Conservation (phyloP, 2,113 vertebrate genomes). For the Loxodonta africana region DNA sequence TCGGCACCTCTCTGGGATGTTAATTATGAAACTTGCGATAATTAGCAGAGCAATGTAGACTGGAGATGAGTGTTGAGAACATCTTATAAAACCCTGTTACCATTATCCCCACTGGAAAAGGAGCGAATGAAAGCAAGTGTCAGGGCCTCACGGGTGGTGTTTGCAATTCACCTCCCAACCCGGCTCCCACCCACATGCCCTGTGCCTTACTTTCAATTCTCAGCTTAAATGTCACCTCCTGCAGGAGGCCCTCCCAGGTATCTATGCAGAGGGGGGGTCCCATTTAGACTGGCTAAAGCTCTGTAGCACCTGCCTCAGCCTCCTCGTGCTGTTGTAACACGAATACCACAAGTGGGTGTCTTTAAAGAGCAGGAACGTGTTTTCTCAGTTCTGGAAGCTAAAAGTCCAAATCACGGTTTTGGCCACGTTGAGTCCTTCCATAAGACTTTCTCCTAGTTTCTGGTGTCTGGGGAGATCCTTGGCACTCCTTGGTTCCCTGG, state of each 20-base stretch:
- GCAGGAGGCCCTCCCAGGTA: background rate
- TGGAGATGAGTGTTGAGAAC: rapidly evolving
- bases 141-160: background rate
- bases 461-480: too few species aligned
- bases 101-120: background rate
- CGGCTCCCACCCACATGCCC: background rate
- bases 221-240: background rate
- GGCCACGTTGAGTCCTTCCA: too few species aligned
- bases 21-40: background rate
- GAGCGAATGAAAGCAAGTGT: rapidly evolving
- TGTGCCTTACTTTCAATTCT: background rate
- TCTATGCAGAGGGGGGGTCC: rapidly evolving
- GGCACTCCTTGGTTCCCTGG: too few species aligned
- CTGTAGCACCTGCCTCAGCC: background rate
- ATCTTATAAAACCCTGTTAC: too few species aligned
- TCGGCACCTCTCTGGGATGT: background rate
- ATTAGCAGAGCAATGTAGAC: background rate
- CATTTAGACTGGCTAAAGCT: too few species aligned
- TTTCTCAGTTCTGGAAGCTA: too few species aligned
- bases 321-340: too few species aligned
- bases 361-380: too few species aligned
- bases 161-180: rapidly evolving
- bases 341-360: too few species aligned
- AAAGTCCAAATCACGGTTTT: too few species aligned
- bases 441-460: too few species aligned